These are phyloP conservation scores for Falco cherrug DNA, from an alignment of 2,797 vertebrate species.

Conservation along the genomic window DNA sequence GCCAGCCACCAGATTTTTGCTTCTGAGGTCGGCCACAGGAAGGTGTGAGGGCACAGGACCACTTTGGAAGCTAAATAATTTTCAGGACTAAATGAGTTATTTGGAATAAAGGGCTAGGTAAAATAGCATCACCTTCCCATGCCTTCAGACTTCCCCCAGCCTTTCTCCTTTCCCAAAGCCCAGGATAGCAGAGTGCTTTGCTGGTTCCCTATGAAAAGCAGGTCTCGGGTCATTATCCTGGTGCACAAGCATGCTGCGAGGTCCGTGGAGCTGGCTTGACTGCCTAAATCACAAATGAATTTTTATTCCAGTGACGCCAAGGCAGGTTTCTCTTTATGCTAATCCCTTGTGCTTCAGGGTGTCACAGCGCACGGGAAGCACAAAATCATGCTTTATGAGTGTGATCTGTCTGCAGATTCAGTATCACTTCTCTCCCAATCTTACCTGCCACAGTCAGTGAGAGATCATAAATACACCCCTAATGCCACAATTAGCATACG, in stretches of 20 bases:
- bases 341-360: constrained; percentile 27
- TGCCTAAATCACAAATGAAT: neutral
- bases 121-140: neutral
- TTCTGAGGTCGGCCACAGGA: neutral
- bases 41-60: neutral
- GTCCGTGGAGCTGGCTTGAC: neutral
- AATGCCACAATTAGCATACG: constrained; percentile 59
- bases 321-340: constrained; percentile 18
- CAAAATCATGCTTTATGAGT: constrained; percentile 55
- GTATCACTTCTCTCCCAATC: constrained; percentile 36
- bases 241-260: accelerated
- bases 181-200: neutral
- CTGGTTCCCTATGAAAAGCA: neutral
- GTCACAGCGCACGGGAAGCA: constrained; percentile 12
- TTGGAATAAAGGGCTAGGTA: neutral
- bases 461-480: constrained; percentile 55
- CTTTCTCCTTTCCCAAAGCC: neutral
- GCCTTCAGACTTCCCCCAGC: neutral
- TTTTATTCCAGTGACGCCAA: neutral
- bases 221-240: neutral
- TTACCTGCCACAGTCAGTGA: constrained; percentile 45
- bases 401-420: constrained; percentile 33
- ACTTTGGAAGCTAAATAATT: neutral
- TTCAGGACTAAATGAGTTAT: neutral
- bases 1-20: neutral